Evolutionary conservation across 2,888 invertebrate species (phyloP), one percentile per base, ranked within the genome.

Genomic region (Orthonevra nobilis): DNA sequence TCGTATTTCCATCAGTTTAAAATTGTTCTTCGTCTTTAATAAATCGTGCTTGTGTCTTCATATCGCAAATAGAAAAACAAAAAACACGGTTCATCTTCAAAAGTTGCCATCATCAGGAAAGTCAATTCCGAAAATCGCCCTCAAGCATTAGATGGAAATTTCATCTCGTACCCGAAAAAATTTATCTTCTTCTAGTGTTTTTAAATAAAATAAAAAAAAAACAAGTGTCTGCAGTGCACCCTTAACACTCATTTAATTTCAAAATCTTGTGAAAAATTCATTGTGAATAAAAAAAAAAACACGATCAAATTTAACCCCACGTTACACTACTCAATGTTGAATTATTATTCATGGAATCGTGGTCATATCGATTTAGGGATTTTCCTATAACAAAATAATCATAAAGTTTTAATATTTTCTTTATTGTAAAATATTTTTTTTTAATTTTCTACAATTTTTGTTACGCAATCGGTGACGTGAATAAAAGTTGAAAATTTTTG

Each of bases 311-410:
- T 15, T 46, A 50, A 10, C 10, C 10, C 54, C 19, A 40, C 34
- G 2, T 44, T 44, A 20, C 23, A 23, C 9, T 19, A n/a, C 15
- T 15, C 48, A 26, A 48, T 42, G 36, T 52, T 12, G 10, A 23
- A 23, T 23, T 3, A 23, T 15, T 64, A 72, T 79, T 73, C 66
- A 79, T 79, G 79, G 79, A 79, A 79, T 79, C 79, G 79, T 79
- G 79, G 79, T 79, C 79, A 84, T 83, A 82, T 74, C 83, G 83
- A 63, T 85, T 84, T 68, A 87, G 84, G 83, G 85, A 86, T 84
- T 83, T 84, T 83, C 82, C 84, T 81, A 86, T 84, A 63, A 84
- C 85, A 86, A 34, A 28, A 66, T 61, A n/a, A 50, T 50, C 70
- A n/a, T n/a, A n/a, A n/a, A n/a, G n/a, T n/a, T n/a, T n/a, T 58